Conservation (phyloP, 2,113 vertebrate species). For the Speoplatyrhinus poulsoni region DNA sequence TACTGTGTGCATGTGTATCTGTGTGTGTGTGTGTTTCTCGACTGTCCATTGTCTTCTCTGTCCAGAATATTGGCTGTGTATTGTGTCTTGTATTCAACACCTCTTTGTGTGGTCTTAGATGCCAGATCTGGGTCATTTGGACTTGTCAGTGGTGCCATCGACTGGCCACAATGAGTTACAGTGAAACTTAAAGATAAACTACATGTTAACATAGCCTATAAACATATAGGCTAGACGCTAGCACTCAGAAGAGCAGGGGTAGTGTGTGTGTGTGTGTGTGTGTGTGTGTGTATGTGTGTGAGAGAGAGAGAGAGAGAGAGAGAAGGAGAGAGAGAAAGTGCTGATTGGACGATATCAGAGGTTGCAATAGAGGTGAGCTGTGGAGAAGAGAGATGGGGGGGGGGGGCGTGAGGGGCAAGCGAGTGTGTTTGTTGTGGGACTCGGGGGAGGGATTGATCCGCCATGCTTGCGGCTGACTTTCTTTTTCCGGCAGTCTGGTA, state of each 20-base stretch:
- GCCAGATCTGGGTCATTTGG: slow-evolving; percentile 36
- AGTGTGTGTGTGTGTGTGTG: background rate
- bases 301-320: background rate
- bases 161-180: slow-evolving; percentile 18
- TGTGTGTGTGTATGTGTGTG: background rate
- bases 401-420: slow-evolving; percentile 7
- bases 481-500: slow-evolving; percentile 60
- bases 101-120: slow-evolving; percentile 1
- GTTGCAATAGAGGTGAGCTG: slow-evolving; percentile 66
- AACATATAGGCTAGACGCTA: slow-evolving; percentile 23
- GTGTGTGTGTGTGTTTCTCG: background rate
- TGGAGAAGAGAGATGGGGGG: slow-evolving; percentile 9
- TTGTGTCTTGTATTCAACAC: slow-evolving; percentile 1
- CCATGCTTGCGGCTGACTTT: slow-evolving; percentile 64
- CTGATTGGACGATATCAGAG: slow-evolving; percentile 62
- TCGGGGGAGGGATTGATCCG: slow-evolving; percentile 70
- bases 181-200: slow-evolving; percentile 27
- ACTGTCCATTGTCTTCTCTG: slow-evolving; percentile 10
- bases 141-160: background rate
- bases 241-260: slow-evolving; percentile 49
- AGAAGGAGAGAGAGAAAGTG: slow-evolving; percentile 39
- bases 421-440: slow-evolving; percentile 66
- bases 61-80: slow-evolving; percentile 9
- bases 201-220: slow-evolving; percentile 21
- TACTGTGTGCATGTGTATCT: background rate